These are phyloP conservation scores for Taurulus bubalis DNA, from an alignment of 2,113 vertebrate species.

Conservation along the genomic window DNA sequence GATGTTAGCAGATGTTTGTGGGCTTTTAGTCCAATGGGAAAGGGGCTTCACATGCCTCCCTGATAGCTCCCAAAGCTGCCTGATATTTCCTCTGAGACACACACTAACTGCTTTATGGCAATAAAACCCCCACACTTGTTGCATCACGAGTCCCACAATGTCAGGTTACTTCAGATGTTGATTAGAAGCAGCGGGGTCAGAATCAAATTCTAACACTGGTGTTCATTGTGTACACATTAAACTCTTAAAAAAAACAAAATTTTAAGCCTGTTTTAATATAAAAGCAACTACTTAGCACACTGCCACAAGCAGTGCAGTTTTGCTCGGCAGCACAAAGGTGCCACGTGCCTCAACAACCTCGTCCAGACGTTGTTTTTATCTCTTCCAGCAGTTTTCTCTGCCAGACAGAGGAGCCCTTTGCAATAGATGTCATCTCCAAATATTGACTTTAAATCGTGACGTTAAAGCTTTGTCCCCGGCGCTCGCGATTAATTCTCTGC, in stretches of 20 bases:
- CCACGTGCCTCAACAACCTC: conserved; percentile 43
- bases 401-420: not conserved
- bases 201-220: not conserved
- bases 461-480: not conserved
- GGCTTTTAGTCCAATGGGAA: not conserved
- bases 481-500: no score
- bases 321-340: not conserved
- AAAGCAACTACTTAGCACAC: not conserved
- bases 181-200: conserved; percentile 11
- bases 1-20: not conserved
- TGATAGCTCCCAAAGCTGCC: conserved; percentile 6
- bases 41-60: not conserved
- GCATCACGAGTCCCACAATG: not conserved
- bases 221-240: not conserved
- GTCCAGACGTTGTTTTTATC: conserved; percentile 31
- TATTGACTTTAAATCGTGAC: not conserved
- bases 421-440: not conserved
- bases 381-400: not conserved
- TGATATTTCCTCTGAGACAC: conserved; percentile 30
- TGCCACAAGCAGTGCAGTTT: not conserved
- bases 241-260: not conserved
- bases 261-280: not conserved
- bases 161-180: conserved; percentile 10
- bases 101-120: conserved; percentile 25
- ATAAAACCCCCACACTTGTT: conserved; percentile 24